Percentiles rank a stretch among this genome's conserved stretches.
Conservation (phyloP, 2,797 vertebrate species). For the Poecile montanus region DNA sequence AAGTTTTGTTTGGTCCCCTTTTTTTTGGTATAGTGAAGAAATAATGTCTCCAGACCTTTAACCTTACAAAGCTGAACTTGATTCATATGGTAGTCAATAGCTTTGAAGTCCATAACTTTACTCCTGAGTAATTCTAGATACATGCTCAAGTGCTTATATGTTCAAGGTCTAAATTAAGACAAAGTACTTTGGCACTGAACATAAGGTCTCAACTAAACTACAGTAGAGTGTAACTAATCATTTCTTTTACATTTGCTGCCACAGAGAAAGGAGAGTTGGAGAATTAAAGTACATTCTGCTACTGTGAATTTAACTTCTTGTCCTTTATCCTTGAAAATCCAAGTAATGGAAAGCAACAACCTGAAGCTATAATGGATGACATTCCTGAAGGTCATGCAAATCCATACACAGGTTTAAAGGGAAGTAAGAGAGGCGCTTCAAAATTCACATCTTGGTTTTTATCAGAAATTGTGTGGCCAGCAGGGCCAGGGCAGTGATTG, state of each 20-base stretch:
- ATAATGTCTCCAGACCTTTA: background rate
- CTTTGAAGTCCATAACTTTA: background rate
- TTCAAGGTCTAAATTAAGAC: conserved; percentile 29
- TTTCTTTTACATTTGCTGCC: background rate
- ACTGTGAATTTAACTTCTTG: background rate
- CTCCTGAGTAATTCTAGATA: background rate
- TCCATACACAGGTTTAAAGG: background rate
- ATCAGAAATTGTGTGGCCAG: background rate
- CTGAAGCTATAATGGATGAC: background rate
- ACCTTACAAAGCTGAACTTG: background rate
- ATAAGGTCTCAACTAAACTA: conserved; percentile 3
- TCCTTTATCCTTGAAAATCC: background rate
- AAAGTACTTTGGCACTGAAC: background rate
- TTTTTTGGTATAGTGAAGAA: background rate
- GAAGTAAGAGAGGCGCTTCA: background rate
- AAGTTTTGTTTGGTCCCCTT: background rate
- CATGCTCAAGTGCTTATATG: background rate
- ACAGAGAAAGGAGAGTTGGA: background rate
- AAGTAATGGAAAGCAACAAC: background rate
- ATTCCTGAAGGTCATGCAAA: background rate
- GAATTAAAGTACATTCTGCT: background rate
- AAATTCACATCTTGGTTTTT: background rate
- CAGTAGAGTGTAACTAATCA: background rate
- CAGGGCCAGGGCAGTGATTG: background rate
- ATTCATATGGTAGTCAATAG: background rate